Evolutionary conservation across 2,113 vertebrate species (phyloP).

Genomic region (Leiothrix lutea): DNA sequence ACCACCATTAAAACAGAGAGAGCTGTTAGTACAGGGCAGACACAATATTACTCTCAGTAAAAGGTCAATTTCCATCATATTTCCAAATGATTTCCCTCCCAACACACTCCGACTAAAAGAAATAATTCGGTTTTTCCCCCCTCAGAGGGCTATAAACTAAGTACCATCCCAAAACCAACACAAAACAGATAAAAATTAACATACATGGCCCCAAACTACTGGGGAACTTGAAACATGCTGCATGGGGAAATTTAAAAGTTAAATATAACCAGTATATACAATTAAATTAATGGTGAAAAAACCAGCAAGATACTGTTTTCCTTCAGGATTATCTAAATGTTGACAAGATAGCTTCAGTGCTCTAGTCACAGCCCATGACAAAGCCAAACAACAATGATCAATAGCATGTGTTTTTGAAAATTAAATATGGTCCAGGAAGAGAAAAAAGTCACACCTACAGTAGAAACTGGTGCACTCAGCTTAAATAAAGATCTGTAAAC

Average conservation of each 20-base stretch:
- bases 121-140: fast-evolving
- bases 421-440: not conserved
- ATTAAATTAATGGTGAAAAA: not conserved
- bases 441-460: not conserved
- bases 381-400: not conserved
- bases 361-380: not conserved
- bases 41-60: not conserved
- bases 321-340: not conserved
- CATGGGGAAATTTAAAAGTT: not conserved
- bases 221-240: not conserved
- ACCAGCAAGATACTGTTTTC: fast-evolving
- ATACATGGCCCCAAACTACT: not conserved
- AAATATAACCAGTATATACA: not conserved
- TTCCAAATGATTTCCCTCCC: not conserved
- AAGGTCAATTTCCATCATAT: not conserved
- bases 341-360: not conserved
- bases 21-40: not conserved
- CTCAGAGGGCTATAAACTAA: not conserved
- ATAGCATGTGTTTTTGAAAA: not conserved
- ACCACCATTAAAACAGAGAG: not conserved
- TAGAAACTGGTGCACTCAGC: not conserved
- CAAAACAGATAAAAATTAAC: not conserved
- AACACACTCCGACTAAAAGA: not conserved
- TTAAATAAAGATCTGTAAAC: not conserved
- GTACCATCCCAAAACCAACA: not conserved